Percentiles rank a stretch among this genome's conserved stretches.
These are phyloP conservation scores for Lepidochitona cinerea DNA, from an alignment of 2,888 invertebrate species.

Conservation along the genomic window DNA sequence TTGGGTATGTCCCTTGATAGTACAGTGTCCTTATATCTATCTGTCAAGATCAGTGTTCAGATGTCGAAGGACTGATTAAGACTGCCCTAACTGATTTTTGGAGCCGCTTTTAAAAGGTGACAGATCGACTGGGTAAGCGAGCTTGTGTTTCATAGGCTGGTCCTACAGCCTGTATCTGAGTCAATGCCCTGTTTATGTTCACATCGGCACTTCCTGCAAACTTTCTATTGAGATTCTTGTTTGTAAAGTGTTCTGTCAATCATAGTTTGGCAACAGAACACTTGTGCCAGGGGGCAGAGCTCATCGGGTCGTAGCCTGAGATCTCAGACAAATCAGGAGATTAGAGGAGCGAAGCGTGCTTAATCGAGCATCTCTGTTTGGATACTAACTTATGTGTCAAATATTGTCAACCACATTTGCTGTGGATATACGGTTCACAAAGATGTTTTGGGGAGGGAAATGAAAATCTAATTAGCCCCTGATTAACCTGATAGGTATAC, in stretches of 20 bases:
- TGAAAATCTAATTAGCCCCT: neutral
- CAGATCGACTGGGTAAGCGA: neutral
- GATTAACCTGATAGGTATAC: neutral
- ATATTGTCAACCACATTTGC: neutral
- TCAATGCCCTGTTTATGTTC: constrained; percentile 2
- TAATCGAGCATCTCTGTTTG: neutral
- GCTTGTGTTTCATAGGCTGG: neutral
- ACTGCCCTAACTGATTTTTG: neutral
- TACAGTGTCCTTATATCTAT: too few relatives aligned
- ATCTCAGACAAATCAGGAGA: neutral
- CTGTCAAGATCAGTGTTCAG: neutral
- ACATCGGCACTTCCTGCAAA: constrained; percentile 1
- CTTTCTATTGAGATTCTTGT: neutral
- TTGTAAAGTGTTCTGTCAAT: constrained; percentile 1
- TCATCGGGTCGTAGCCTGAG: too few relatives aligned
- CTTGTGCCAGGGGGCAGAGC: neutral
- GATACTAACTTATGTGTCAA: too few relatives aligned
- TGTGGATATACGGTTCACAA: neutral
- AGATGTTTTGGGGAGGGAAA: neutral
- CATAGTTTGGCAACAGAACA: neutral
- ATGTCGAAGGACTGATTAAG: neutral
- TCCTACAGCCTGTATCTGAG: neutral
- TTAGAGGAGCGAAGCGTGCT: neutral
- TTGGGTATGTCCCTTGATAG: too few relatives aligned
- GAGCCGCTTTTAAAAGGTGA: neutral